These are phyloP conservation scores for Pagetopsis macropterus DNA, from an alignment of 2,797 vertebrate species.

Conservation along the genomic window DNA sequence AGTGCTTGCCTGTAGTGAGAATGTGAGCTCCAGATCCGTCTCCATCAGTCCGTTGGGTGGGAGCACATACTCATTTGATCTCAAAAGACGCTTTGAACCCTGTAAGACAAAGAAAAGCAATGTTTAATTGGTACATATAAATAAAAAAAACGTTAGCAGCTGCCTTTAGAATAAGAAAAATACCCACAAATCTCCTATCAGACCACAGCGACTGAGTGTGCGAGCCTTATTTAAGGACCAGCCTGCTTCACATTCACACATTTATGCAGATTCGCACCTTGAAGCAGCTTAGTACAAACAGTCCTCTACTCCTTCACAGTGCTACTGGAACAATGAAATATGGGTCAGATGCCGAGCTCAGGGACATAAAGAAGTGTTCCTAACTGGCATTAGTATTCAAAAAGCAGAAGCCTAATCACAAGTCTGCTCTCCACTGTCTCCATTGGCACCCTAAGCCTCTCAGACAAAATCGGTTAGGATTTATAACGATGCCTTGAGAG, in stretches of 20 bases:
- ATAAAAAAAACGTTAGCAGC: background rate
- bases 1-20: constrained; percentile 89
- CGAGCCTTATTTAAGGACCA: constrained; percentile 35
- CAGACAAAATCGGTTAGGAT: background rate
- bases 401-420: constrained; percentile 1
- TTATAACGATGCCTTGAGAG: background rate
- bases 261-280: constrained; percentile 61
- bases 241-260: constrained; percentile 57
- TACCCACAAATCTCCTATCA: constrained; percentile 12
- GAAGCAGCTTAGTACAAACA: constrained; percentile 51
- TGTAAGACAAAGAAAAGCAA: constrained; percentile 56
- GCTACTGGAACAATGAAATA: constrained; percentile 12
- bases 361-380: constrained; percentile 7
- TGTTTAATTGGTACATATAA: background rate
- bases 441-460: background rate
- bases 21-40: constrained; percentile 92
- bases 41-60: constrained; percentile 92
- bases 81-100: constrained; percentile 91
- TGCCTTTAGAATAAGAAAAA: background rate
- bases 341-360: constrained; percentile 9
- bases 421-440: background rate
- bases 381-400: constrained; percentile 1
- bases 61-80: constrained; percentile 91
- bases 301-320: constrained; percentile 36
- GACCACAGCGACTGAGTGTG: constrained; percentile 23